A percentile compares a stretch with the other conserved stretches of the same genome.
Conservation (phyloP, 2,888 invertebrate species). For the Aquatica leii region DNA sequence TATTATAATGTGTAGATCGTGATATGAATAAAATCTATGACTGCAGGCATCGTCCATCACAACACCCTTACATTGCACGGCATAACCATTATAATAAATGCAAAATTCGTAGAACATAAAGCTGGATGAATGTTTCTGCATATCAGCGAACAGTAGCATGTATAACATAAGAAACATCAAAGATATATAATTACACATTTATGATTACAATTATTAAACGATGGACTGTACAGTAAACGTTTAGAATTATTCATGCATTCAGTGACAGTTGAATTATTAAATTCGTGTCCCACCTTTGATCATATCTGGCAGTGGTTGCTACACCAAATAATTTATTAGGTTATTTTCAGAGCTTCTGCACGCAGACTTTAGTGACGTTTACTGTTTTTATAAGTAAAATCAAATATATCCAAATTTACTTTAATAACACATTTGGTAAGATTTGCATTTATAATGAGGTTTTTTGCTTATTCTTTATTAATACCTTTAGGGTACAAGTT, state of each 20-base stretch:
- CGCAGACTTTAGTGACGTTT: slow-evolving; percentile 22
- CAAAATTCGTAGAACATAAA: slow-evolving; percentile 34
- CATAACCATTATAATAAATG: slow-evolving; percentile 25
- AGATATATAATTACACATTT: slow-evolving; percentile 61
- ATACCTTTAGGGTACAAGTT: neutral
- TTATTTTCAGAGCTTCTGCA: slow-evolving; percentile 33
- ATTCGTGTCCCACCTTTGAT: slow-evolving; percentile 37
- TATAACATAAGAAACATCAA: slow-evolving; percentile 59
- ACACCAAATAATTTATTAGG: slow-evolving; percentile 34
- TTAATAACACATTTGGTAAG: slow-evolving; percentile 5
- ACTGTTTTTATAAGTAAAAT: neutral
- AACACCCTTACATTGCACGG: slow-evolving; percentile 30
- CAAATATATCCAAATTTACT: neutral
- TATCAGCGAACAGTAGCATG: slow-evolving; percentile 59
- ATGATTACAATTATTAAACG: slow-evolving; percentile 61
- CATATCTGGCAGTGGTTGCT: slow-evolving; percentile 35
- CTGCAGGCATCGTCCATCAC: slow-evolving; percentile 35
- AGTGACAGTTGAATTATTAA: slow-evolving; percentile 47
- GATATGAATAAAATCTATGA: slow-evolving; percentile 35
- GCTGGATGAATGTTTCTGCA: slow-evolving; percentile 42
- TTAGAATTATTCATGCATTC: slow-evolving; percentile 45
- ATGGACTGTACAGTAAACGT: slow-evolving; percentile 49
- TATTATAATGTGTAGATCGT: slow-evolving; percentile 24
- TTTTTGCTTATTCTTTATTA: slow-evolving; percentile 6
- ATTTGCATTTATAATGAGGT: slow-evolving; percentile 3